Evolutionary conservation across 2,113 vertebrate species (phyloP).

Genomic region (Ciconia stormi): DNA sequence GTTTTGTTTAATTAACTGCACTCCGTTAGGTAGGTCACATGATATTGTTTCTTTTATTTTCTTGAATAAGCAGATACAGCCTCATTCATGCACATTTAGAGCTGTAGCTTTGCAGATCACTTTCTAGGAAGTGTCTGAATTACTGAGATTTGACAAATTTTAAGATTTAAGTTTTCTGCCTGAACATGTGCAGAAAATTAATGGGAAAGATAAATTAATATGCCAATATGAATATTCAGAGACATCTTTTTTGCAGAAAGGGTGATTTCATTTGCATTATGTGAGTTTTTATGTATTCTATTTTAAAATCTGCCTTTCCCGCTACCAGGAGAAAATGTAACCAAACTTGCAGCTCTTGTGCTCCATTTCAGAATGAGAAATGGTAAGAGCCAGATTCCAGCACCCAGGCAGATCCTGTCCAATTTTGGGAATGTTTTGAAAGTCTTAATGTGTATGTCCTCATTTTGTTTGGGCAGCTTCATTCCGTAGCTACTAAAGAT

Average conservation of each 20-base stretch:
- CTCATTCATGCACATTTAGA: background rate
- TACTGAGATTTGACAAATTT: background rate
- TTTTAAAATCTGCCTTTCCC: background rate
- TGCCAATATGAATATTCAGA: background rate
- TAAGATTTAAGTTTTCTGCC: background rate
- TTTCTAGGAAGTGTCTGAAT: background rate
- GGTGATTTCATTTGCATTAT: background rate
- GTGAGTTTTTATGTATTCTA: background rate
- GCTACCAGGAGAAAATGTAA: background rate
- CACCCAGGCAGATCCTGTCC: background rate
- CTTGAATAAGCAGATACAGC: background rate
- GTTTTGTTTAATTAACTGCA: background rate
- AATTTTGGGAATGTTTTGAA: slow-evolving; percentile 20
- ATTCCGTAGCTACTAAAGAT: background rate
- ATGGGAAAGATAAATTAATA: background rate
- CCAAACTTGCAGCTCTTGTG: background rate
- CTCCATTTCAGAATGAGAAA: background rate
- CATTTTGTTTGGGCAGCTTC: background rate
- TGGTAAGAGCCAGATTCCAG: background rate
- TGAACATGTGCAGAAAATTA: background rate
- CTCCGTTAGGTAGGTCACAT: background rate
- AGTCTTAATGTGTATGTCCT: background rate
- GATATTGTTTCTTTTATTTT: background rate
- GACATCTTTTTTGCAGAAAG: background rate
- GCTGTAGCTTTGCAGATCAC: background rate